phyloP scores from a whole-genome alignment of 92 coral and sea anemone species.

The Palythoa grandiflora region DNA sequence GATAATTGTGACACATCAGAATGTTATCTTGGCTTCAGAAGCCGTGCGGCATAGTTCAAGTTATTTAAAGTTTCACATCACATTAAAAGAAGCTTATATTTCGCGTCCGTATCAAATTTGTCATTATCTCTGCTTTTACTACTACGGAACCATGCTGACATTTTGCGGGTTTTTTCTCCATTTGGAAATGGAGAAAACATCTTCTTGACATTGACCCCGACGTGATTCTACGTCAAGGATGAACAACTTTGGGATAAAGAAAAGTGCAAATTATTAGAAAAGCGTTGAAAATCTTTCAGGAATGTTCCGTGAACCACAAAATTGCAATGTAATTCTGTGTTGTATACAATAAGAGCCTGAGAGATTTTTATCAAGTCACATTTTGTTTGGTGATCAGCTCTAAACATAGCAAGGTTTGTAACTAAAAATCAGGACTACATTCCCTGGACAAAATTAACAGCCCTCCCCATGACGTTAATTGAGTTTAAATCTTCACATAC shows the following conservation, averaged over 20 bases:
- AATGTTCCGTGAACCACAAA: not conserved
- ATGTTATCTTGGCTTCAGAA: constrained; percentile 10
- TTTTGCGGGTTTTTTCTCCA: constrained; percentile 9
- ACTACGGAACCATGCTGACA: constrained; percentile 30
- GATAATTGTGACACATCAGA: constrained; percentile 3
- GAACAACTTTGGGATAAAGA: constrained; percentile 22
- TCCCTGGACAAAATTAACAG: constrained; percentile 31
- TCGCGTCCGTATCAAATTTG: constrained; percentile 40
- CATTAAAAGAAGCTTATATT: constrained; percentile 22
- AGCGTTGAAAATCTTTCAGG: constrained; percentile 6
- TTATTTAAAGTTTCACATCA: constrained; percentile 26
- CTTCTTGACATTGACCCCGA: not conserved
- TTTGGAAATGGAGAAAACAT: constrained; percentile 12
- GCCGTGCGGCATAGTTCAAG: not conserved
- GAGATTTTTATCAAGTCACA: not conserved
- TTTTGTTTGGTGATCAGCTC: not conserved
- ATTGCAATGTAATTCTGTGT: not conserved
- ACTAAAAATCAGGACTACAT: not conserved
- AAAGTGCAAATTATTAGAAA: not conserved
- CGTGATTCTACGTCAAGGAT: constrained; percentile 30
- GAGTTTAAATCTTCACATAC: constrained; percentile 41
- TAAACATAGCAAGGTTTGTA: not conserved
- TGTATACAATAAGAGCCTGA: not conserved
- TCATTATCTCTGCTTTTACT: not conserved
- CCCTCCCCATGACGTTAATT: constrained; percentile 46